Base-by-base conservation (phyloP, 2,888 invertebrate genomes). In the Eupithecia insigniata region DNA sequence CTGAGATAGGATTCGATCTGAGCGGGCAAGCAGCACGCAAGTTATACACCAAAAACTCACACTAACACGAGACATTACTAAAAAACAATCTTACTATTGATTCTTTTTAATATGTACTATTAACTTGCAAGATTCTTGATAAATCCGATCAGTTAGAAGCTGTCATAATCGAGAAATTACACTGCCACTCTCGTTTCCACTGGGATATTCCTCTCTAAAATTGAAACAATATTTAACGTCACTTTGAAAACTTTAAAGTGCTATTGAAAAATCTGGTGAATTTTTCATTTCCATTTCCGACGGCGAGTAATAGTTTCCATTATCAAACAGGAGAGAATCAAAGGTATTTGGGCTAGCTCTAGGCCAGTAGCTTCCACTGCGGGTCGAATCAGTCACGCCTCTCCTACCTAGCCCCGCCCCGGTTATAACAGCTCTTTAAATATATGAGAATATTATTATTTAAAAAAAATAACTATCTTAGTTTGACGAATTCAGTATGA, bases 241-340 rank as follows among this genome's bases (percentile, higher is more conserved):
- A 51, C 46, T 66, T 73, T 65, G 46, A 72, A 69, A 69, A 58
- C 32, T 66, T 62, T 3, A 64, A 72, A 73, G 67, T 70, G 67
- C 64, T 22, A 28, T 70, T 64, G 70, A 73, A 36, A 65, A 67
- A 67, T 69, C 36, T 43, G 30, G 36, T 30, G 60, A 16, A 67
- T 65, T 60, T 69, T 70, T 70, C 67, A 70, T 65, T 58, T 58
- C 70, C 69, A 61, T 67, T 70, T 39, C 68, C 68, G 71, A 72
- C 73, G 64, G 65, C 65, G 71, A 76, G 70, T 76, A 75, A 75
- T 73, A 75, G 72, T 69, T 74, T 70, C 70, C 66, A 66, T 73
- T 71, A 68, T 75, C 67, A 73, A 76, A 75, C 71, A 67, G 36
- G 39, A 32, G 64, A 58, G 65, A 66, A 75, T 58, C 64, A 67